Evolutionary conservation across 2,797 vertebrate species (phyloP), one percentile per base, ranked within the genome.

Genomic region (Sebastes trivittatus): DNA sequence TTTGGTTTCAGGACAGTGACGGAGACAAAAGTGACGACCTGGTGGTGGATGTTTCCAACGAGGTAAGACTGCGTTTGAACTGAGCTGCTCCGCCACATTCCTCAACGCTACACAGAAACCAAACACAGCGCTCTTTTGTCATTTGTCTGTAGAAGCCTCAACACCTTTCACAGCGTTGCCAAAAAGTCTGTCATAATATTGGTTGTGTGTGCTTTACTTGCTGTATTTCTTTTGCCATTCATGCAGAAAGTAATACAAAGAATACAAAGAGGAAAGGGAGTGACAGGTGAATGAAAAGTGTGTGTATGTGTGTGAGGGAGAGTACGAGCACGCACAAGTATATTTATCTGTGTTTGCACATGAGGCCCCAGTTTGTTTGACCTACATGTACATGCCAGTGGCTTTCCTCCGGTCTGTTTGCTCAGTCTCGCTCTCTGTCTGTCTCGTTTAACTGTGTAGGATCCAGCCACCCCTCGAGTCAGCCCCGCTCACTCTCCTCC

Each of bases 11-110:
- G 98, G 98, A 99, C 93, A 99, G 98, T 13, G 98, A 99, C 0
- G 98, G 98, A 3, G 98, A 99, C 95, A 99, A 99, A 91, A 99
- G 98, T 6, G 98, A 99, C 0, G 98, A 99, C 89, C 88, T 99
- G 83, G 98, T 99, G 80, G 98, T 99, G 29, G 98, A 99, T 0
- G 98, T 99, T 69, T 99, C 98, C 86, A 99, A 99, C 0, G 98
- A 99, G 97, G 98, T 98, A 91, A 93, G 95, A 30, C 1, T 20
- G 36, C 20, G 20, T 67, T 62, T 81, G 76, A 83, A 70, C 66
- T 1, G 32, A 87, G 86, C 85, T 64, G 78, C 78, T 72, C 61
- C 0, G 72, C 80, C 79, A 71, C 89, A 93, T 93, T 93, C 83
- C 87, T 63, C 78, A 54, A 63, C 36, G 30, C 69, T 20, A 60